Conservation (phyloP, 2,113 vertebrate species). For the Paralichthys olivaceus region DNA sequence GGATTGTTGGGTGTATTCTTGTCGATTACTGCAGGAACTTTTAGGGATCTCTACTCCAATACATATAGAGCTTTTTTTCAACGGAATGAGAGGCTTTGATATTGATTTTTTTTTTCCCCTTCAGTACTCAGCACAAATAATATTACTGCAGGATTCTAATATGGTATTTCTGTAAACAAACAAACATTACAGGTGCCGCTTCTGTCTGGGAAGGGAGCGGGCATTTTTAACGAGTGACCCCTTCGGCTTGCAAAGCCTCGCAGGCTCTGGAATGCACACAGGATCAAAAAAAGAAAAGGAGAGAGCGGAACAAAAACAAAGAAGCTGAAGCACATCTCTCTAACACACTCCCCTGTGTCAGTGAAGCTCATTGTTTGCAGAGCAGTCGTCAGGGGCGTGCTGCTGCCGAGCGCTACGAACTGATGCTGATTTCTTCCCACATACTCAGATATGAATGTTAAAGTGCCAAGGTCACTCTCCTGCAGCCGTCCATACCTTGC, state of each 20-base stretch:
- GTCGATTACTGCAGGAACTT: constrained; percentile 28
- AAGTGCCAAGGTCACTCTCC: constrained; percentile 61
- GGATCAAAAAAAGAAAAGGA: not conserved
- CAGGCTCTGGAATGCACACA: constrained; percentile 4
- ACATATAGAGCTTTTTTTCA: not conserved
- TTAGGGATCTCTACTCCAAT: not conserved
- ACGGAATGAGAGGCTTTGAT: constrained; percentile 7
- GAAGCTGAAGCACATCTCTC: constrained; percentile 36
- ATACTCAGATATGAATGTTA: constrained; percentile 41
- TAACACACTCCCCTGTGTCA: constrained; percentile 16
- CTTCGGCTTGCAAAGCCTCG: constrained; percentile 8
- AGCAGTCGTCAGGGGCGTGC: constrained; percentile 30
- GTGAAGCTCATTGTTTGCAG: constrained; percentile 51
- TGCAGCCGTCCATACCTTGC: constrained; percentile 28
- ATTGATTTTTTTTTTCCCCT: not conserved
- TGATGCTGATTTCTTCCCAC: constrained; percentile 43
- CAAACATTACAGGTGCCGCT: constrained; percentile 49
- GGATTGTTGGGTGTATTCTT: not conserved
- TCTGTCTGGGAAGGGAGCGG: constrained; percentile 27
- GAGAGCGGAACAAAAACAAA: not conserved
- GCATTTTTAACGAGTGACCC: constrained; percentile 53
- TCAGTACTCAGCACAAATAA: constrained; percentile 26
- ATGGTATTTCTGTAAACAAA: constrained; percentile 55
- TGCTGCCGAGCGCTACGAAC: constrained; percentile 1
- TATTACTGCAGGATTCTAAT: constrained; percentile 31